phyloP scores from a whole-genome alignment of 2,797 vertebrate species.

The Avahi laniger region DNA sequence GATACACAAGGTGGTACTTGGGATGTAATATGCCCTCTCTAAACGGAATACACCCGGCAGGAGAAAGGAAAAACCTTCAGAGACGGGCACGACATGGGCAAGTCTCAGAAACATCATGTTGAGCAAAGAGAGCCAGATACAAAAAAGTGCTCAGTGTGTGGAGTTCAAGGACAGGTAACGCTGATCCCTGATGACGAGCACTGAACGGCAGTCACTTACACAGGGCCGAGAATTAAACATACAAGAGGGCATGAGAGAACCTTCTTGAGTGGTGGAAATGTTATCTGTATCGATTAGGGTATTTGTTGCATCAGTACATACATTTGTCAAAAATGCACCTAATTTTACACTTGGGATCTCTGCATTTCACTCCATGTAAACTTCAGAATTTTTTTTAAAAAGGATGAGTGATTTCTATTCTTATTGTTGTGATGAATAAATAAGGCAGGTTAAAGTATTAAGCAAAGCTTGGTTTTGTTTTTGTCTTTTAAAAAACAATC shows the following conservation, averaged over 20 bases:
- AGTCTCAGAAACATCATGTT: neutral
- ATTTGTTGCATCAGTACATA: neutral
- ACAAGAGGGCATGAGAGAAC: neutral
- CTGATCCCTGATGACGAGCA: neutral
- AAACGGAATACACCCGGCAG: neutral
- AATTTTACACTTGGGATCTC: neutral
- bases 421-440: too few relatives aligned
- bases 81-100: neutral
- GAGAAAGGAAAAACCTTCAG: neutral
- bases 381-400: neutral
- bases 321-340: neutral
- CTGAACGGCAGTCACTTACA: fast-evolving
- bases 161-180: neutral
- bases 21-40: neutral
- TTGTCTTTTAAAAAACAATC: neutral
- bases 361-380: neutral
- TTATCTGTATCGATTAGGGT: neutral
- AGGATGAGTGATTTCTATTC: neutral
- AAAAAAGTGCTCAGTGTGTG: neutral
- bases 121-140: neutral
- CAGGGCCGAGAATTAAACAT: neutral
- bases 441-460: neutral
- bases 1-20: too few relatives aligned
- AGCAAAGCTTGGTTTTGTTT: neutral
- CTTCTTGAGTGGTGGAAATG: neutral